Evolutionary conservation across 2,888 invertebrate species (phyloP).

Genomic region (Augochlorella aurata): DNA sequence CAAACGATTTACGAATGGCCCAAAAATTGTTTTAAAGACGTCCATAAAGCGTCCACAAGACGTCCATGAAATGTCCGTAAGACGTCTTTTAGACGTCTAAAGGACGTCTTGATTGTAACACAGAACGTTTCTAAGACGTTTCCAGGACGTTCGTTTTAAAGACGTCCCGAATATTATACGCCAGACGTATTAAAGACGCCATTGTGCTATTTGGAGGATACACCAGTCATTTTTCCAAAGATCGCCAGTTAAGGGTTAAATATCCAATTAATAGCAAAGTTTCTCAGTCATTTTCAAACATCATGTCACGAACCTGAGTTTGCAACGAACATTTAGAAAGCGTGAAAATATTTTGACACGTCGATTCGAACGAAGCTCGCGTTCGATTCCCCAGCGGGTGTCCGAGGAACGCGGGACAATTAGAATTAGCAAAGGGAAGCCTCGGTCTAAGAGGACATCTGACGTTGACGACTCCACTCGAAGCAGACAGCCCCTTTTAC

Average conservation of each 20-base stretch:
- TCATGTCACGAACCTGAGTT: not conserved
- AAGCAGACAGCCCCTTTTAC: slow-evolving; percentile 43
- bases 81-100: too few relatives aligned
- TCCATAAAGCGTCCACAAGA: too few relatives aligned
- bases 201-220: too few relatives aligned
- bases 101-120: too few relatives aligned
- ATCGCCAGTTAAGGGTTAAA: not conserved
- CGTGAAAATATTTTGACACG: not conserved
- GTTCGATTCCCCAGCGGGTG: not conserved
- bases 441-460: slow-evolving; percentile 16
- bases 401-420: slow-evolving; percentile 1
- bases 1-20: too few relatives aligned
- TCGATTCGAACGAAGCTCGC: not conserved
- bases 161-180: too few relatives aligned
- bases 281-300: not conserved
- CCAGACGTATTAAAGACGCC: too few relatives aligned
- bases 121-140: too few relatives aligned
- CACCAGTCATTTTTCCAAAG: too few relatives aligned
- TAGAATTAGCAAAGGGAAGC: not conserved
- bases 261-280: not conserved
- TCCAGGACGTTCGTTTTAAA: too few relatives aligned
- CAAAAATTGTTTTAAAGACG: too few relatives aligned
- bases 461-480: slow-evolving; percentile 36
- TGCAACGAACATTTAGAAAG: not conserved
- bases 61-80: too few relatives aligned